phyloP scores from a whole-genome alignment of 2,113 vertebrate species.

The Oryzias melastigma region DNA sequence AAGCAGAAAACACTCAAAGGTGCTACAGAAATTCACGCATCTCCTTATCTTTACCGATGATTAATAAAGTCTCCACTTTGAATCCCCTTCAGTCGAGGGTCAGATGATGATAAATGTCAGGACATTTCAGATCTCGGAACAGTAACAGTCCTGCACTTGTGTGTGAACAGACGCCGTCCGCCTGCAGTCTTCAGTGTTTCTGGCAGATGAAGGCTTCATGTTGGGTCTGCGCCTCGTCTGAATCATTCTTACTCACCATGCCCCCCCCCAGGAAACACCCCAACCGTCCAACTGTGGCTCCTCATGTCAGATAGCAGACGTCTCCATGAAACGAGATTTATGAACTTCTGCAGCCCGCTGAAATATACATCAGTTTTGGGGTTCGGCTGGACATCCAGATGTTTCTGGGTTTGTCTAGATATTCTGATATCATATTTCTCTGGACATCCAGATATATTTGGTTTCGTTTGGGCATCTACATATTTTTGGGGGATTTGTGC shows the following conservation, averaged over 20 bases:
- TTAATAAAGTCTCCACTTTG: too few relatives aligned
- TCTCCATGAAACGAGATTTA: constrained; percentile 17
- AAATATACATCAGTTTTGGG: constrained; percentile 2
- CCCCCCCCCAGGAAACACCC: constrained; percentile 10
- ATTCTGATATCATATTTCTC: too few relatives aligned
- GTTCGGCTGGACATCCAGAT: too few relatives aligned
- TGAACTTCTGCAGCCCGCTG: not conserved
- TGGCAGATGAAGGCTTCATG: constrained; percentile 3
- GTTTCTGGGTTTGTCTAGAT: too few relatives aligned
- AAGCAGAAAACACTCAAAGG: too few relatives aligned
- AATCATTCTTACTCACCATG: constrained; percentile 27
- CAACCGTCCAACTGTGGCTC: constrained; percentile 17
- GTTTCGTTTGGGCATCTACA: too few relatives aligned
- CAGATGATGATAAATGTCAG: too few relatives aligned
- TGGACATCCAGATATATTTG: too few relatives aligned
- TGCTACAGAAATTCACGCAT: too few relatives aligned
- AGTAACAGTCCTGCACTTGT: not conserved
- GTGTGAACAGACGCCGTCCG: not conserved
- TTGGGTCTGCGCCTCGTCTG: constrained; percentile 15
- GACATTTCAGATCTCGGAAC: not conserved
- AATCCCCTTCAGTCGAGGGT: too few relatives aligned
- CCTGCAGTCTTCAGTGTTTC: constrained; percentile 2
- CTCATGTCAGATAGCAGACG: constrained; percentile 23
- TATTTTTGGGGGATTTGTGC: too few relatives aligned
- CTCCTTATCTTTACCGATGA: too few relatives aligned